A percentile compares a stretch with the other conserved stretches of the same genome.
Conservation (phyloP, 2,797 vertebrate genomes). For the Calcarius lapponicus region DNA sequence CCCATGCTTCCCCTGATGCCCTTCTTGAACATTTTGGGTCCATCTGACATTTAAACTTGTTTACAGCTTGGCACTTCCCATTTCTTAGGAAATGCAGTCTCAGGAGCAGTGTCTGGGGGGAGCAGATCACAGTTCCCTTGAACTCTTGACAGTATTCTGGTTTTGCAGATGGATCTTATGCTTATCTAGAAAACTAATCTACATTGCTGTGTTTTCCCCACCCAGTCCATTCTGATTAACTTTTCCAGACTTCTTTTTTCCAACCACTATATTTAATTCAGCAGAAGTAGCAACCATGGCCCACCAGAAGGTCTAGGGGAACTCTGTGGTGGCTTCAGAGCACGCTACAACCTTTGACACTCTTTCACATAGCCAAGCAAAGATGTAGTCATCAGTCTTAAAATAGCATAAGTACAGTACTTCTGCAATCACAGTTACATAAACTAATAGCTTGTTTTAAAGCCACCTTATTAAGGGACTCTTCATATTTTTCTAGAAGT, state of each 20-base stretch:
- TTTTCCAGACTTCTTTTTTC: background rate
- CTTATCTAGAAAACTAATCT: background rate
- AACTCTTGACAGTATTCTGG: background rate
- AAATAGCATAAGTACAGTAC: slow-evolving; percentile 64
- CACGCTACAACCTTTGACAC: slow-evolving; percentile 25
- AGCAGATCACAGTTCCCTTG: background rate
- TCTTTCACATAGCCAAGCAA: slow-evolving; percentile 53
- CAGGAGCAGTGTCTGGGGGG: background rate
- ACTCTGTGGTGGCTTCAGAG: background rate
- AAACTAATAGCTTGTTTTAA: slow-evolving; percentile 54
- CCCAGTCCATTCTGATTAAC: background rate
- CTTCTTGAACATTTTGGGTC: background rate
- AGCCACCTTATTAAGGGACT: background rate
- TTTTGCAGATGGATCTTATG: background rate
- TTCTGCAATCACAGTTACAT: slow-evolving; percentile 56
- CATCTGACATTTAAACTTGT: slow-evolving; percentile 36
- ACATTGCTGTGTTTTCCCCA: background rate
- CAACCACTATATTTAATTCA: background rate
- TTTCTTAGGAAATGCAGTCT: background rate
- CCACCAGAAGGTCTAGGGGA: background rate
- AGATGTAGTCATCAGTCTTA: slow-evolving; percentile 59
- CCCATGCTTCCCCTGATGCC: background rate
- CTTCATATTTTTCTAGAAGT: background rate
- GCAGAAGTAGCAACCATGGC: background rate
- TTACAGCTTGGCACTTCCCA: slow-evolving; percentile 16